phyloP scores from a whole-genome alignment of 1,140 invertebrate species.

The Drosophila nigrodunni region DNA sequence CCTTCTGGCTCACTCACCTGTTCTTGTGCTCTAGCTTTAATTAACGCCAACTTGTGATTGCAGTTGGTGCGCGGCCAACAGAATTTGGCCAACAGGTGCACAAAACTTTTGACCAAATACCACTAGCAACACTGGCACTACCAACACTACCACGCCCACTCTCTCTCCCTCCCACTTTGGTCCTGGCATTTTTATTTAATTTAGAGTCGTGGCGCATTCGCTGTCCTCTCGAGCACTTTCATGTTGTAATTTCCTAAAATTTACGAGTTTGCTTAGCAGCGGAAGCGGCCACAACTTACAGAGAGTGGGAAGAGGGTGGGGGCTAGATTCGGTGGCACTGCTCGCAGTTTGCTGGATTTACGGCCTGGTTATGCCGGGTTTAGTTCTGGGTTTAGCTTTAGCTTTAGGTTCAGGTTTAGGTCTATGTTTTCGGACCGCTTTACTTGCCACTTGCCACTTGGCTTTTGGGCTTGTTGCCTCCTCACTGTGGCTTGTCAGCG shows the following conservation, averaged over 20 bases:
- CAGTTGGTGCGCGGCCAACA: background rate
- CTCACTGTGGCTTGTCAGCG: constrained; percentile 63
- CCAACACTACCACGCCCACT: constrained; percentile 4
- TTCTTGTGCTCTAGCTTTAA: constrained; percentile 71
- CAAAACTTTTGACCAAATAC: constrained; percentile 56
- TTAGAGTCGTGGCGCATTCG: constrained; percentile 61
- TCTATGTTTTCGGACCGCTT: constrained; percentile 6
- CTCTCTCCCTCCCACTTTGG: background rate
- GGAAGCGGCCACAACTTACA: background rate
- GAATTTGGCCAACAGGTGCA: constrained; percentile 68
- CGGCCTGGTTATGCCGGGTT: constrained; percentile 59
- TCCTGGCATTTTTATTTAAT: constrained; percentile 69
- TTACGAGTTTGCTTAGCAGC: constrained; percentile 72
- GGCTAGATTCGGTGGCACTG: background rate
- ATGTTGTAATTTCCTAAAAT: constrained; percentile 79
- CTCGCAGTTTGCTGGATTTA: constrained; percentile 63
- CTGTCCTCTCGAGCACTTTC: constrained; percentile 59
- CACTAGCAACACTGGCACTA: background rate
- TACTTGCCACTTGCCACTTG: background rate
- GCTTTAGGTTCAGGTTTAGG: constrained; percentile 16
- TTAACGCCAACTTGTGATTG: constrained; percentile 75
- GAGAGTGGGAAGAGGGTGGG: constrained; percentile 8
- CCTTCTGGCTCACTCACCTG: constrained; percentile 2
- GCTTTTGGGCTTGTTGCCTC: constrained; percentile 13
- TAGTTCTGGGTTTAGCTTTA: constrained; percentile 28